Percentiles rank a stretch among this genome's conserved stretches.
phyloP scores from a whole-genome alignment of 2,888 invertebrate genomes.

The Idaea straminata region DNA sequence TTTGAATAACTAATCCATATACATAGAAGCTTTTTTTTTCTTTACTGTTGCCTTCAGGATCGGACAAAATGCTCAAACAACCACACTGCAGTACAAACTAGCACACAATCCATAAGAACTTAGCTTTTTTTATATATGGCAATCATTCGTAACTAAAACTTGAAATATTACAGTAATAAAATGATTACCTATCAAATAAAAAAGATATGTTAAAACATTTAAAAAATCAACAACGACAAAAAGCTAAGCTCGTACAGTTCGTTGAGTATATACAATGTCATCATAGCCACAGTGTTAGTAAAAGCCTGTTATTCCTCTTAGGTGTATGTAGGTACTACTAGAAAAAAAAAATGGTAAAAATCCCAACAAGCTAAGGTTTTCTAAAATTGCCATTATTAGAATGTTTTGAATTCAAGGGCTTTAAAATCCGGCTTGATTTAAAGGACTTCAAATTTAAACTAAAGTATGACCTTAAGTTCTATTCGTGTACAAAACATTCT shows the following conservation, averaged over 20 bases:
- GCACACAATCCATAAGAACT: constrained; percentile 10
- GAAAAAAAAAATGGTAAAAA: too few relatives aligned
- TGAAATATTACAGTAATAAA: not conserved
- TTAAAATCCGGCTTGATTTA: too few relatives aligned
- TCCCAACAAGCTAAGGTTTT: too few relatives aligned
- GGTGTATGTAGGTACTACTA: too few relatives aligned
- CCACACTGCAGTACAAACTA: not conserved
- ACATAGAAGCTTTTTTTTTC: not conserved
- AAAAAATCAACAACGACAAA: constrained; percentile 1
- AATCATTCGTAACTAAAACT: not conserved
- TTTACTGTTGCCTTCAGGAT: not conserved
- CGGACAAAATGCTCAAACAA: not conserved
- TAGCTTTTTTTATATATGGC: constrained; percentile 4
- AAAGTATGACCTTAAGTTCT: too few relatives aligned
- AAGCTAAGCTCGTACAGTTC: constrained; percentile 29
- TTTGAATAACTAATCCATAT: not conserved
- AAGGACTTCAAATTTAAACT: too few relatives aligned
- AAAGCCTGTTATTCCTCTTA: too few relatives aligned
- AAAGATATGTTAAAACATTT: constrained; percentile 3
- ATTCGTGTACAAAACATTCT: too few relatives aligned
- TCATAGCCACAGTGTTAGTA: constrained; percentile 40
- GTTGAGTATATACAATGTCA: constrained; percentile 30
- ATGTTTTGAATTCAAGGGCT: too few relatives aligned
- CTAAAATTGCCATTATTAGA: too few relatives aligned
- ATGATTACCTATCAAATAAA: constrained; percentile 3